phyloP scores from a whole-genome alignment of 2,797 vertebrate genomes.

The Heteromormyrus szaboi region DNA sequence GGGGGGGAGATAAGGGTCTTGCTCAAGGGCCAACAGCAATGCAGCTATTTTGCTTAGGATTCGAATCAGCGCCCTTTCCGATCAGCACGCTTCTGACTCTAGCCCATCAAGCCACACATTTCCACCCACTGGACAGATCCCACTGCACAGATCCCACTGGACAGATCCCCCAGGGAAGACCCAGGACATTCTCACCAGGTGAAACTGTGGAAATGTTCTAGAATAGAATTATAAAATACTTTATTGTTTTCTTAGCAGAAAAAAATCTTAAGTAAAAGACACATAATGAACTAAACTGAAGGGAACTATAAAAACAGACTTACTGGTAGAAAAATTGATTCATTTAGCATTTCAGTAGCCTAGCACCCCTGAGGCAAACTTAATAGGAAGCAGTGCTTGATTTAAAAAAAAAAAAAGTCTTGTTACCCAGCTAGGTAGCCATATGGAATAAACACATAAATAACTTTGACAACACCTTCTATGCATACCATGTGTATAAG shows the following conservation, averaged over 20 bases:
- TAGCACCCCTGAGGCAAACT: not conserved
- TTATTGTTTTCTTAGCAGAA: not conserved
- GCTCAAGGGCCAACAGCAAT: not conserved
- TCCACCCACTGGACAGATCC: not conserved
- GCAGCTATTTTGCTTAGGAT: not conserved
- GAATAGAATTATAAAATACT: not conserved
- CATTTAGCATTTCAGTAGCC: not conserved
- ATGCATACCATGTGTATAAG: not conserved
- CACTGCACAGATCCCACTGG: not conserved
- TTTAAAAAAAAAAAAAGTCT: not conserved
- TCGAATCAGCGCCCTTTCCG: not conserved
- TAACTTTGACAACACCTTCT: not conserved
- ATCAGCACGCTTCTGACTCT: not conserved
- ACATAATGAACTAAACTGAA: not conserved
- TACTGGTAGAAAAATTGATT: not conserved
- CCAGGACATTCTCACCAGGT: not conserved
- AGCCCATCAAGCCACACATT: not conserved
- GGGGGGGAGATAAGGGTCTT: not conserved
- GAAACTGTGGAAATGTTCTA: not conserved
- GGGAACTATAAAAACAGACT: not conserved
- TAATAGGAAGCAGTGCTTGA: not conserved
- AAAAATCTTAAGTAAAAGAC: not conserved
- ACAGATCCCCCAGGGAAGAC: not conserved
- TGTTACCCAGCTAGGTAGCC: not conserved
- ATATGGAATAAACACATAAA: not conserved